These are phyloP conservation scores for Drosophila arizonae DNA, from an alignment of 1,140 invertebrate genomes.

Conservation along the genomic window DNA sequence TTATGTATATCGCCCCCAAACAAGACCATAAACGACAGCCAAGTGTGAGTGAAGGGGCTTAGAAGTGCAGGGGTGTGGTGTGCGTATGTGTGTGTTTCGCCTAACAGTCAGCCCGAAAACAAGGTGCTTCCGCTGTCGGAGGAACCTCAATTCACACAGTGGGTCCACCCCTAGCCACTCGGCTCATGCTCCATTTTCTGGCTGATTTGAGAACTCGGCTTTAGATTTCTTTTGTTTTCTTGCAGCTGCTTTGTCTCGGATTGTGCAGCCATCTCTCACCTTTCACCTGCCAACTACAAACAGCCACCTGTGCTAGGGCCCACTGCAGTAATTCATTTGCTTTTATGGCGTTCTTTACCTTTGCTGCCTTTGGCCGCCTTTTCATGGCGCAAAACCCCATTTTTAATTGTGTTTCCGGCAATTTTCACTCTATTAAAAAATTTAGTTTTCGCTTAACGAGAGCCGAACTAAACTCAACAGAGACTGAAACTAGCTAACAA, in stretches of 20 bases:
- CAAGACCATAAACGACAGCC: constrained; percentile 45
- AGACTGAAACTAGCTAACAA: constrained; percentile 14
- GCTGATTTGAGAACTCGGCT: constrained; percentile 47
- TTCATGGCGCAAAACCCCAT: constrained; percentile 33
- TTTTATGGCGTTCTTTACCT: constrained; percentile 39
- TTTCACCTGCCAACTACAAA: not conserved
- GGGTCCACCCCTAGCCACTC: not conserved
- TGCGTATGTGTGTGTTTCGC: not conserved
- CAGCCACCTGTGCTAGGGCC: not conserved
- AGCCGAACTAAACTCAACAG: constrained; percentile 6
- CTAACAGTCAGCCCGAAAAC: constrained; percentile 41
- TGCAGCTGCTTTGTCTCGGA: constrained; percentile 16
- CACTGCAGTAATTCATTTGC: constrained; percentile 27
- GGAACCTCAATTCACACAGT: not conserved
- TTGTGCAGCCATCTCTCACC: not conserved
- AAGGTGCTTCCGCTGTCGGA: constrained; percentile 58
- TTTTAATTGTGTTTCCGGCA: constrained; percentile 78
- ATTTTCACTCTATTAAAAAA: constrained; percentile 77
- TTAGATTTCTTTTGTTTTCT: constrained; percentile 38
- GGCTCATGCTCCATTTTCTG: constrained; percentile 31
- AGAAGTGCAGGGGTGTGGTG: too few relatives aligned
- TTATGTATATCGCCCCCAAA: constrained; percentile 43
- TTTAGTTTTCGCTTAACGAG: constrained; percentile 49
- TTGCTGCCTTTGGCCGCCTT: constrained; percentile 32
- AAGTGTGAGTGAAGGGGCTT: not conserved